Evolutionary conservation across 2,113 vertebrate species (phyloP).

Genomic region (Camelus dromedarius): DNA sequence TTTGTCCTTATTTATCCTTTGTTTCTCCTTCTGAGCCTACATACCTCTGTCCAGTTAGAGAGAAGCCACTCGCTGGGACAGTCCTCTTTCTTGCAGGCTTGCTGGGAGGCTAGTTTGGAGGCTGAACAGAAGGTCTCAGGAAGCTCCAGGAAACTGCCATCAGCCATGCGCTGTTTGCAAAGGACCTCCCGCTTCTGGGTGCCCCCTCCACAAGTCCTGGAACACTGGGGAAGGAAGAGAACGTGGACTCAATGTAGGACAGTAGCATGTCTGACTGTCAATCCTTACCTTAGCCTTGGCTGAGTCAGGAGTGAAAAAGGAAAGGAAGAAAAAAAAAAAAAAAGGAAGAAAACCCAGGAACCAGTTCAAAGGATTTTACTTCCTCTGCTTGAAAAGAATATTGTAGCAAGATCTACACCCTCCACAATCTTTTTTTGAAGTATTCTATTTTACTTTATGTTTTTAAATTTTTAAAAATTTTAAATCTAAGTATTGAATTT

Average conservation of each 20-base stretch:
- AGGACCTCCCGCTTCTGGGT: slow-evolving; percentile 88
- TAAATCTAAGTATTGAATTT: no score
- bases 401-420: neutral
- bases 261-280: neutral
- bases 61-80: slow-evolving; percentile 94
- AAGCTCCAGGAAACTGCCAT: slow-evolving; percentile 94
- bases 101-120: slow-evolving; percentile 85
- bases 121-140: slow-evolving; percentile 93
- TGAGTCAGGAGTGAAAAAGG: neutral
- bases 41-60: slow-evolving; percentile 95
- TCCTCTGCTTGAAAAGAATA: slow-evolving; percentile 53
- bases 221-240: slow-evolving; percentile 89
- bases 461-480: no score
- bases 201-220: slow-evolving; percentile 93
- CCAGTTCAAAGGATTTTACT: neutral
- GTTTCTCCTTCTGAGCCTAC: neutral
- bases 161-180: slow-evolving; percentile 95
- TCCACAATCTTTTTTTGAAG: neutral
- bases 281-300: neutral
- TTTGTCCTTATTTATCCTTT: neutral
- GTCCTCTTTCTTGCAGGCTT: slow-evolving; percentile 89
- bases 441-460: no score
- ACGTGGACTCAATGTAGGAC: neutral
- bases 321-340: neutral
- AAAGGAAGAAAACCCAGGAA: slow-evolving; percentile 20